These are phyloP conservation scores for Agonopterix arenella DNA, from an alignment of 2,888 invertebrate species.

Conservation along the genomic window DNA sequence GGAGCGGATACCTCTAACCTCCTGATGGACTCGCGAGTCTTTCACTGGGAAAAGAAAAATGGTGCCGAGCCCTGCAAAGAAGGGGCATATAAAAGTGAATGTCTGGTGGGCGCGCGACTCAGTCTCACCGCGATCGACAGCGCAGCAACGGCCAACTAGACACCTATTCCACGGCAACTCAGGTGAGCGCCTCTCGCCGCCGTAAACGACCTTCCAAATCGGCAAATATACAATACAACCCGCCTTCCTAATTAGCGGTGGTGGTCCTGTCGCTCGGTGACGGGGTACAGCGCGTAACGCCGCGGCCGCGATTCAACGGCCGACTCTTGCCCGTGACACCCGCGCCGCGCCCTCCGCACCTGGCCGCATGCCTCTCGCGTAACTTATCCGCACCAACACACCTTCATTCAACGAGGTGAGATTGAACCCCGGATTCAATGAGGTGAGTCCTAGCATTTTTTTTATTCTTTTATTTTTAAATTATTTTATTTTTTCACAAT, in stretches of 20 bases:
- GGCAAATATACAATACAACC: slow-evolving; percentile 11
- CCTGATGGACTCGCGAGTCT: slow-evolving; percentile 22
- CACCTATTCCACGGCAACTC: slow-evolving; percentile 16
- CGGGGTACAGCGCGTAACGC: slow-evolving; percentile 14
- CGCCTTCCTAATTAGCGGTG: slow-evolving; percentile 23
- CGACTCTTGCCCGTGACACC: slow-evolving; percentile 28
- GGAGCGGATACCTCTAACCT: background rate
- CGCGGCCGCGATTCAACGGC: slow-evolving; percentile 20
- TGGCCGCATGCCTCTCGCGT: slow-evolving; percentile 29
- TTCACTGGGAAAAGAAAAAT: slow-evolving; percentile 39
- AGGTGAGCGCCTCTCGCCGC: slow-evolving; percentile 32
- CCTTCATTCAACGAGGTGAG: slow-evolving; percentile 9
- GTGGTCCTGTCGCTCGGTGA: slow-evolving; percentile 23
- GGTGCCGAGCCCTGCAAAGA: slow-evolving; percentile 34
- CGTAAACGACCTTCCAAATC: slow-evolving; percentile 12
- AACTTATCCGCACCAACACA: slow-evolving; percentile 24
- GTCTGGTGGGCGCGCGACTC: slow-evolving; percentile 51
- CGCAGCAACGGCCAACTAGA: slow-evolving; percentile 33
- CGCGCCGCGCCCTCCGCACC: slow-evolving; percentile 26
- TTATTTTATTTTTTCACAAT: too few species aligned
- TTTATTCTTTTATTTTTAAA: background rate
- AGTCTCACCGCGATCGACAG: slow-evolving; percentile 51
- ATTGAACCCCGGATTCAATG: slow-evolving; percentile 33
- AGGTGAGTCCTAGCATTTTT: slow-evolving; percentile 32
- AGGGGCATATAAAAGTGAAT: slow-evolving; percentile 67